A percentile compares a stretch with the other conserved stretches of the same genome.
Conservation (phyloP, 2,888 invertebrate species). For the Lasioglossum zephyrum region DNA sequence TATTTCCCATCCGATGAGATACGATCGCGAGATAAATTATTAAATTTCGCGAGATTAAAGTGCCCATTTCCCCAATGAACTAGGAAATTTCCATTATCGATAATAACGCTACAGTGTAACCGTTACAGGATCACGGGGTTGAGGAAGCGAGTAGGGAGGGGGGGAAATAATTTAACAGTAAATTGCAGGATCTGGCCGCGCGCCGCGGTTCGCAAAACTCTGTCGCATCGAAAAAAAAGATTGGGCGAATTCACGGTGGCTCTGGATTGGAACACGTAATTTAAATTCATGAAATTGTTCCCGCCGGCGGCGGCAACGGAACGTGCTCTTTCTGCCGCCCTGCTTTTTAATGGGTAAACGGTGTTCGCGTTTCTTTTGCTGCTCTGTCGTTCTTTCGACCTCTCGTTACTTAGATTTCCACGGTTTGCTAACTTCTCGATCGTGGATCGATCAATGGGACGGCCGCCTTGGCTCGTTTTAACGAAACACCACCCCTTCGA, state of each 20-base stretch:
- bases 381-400: background rate
- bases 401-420: background rate
- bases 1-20: background rate
- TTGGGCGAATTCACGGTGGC: background rate
- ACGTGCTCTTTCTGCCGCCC: background rate
- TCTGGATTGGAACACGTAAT: conserved; percentile 30
- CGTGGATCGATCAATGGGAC: background rate
- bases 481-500: background rate
- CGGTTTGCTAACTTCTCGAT: background rate
- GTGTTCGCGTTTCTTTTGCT: background rate
- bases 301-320: background rate
- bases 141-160: background rate
- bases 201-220: background rate
- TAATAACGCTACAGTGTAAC: conserved; percentile 1
- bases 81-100: conserved; percentile 23
- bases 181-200: background rate
- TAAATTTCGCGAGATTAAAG: conserved; percentile 15
- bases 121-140: background rate
- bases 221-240: background rate
- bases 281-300: conserved; percentile 48
- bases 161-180: conserved; percentile 16
- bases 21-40: conserved; percentile 22
- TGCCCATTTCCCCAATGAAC: conserved; percentile 21
- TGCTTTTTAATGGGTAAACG: conserved; percentile 28
- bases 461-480: background rate